Conservation (phyloP, 1,140 invertebrate species). For the Drosophila jambulina region DNA sequence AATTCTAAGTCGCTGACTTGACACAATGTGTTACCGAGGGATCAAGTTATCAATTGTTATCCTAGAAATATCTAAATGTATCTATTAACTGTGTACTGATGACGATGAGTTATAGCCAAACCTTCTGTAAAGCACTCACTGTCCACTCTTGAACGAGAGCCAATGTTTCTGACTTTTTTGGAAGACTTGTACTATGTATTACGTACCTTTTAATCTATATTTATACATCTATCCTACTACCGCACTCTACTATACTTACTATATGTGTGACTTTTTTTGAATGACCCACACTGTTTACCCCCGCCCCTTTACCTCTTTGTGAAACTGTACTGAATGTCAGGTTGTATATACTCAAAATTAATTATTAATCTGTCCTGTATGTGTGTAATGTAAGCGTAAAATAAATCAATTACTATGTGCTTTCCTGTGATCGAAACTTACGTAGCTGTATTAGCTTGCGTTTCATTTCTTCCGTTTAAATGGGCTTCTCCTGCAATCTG, state of each 20-base stretch:
- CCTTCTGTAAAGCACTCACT: conserved; percentile 48
- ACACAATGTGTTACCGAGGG: conserved; percentile 50
- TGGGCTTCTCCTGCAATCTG: conserved; percentile 30
- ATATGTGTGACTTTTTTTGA: conserved; percentile 26
- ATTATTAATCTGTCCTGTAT: conserved; percentile 42
- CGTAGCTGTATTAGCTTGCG: conserved; percentile 44
- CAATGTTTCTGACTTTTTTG: conserved; percentile 36
- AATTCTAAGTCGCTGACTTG: conserved; percentile 65
- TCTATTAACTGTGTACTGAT: conserved; percentile 38
- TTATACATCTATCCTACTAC: conserved; percentile 27
- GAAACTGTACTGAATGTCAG: conserved; percentile 60
- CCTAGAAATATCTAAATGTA: conserved; percentile 48
- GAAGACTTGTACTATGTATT: conserved; percentile 29
- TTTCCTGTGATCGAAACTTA: conserved; percentile 73
- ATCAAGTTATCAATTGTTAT: conserved; percentile 59
- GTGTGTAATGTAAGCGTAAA: conserved; percentile 57
- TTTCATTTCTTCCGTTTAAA: conserved; percentile 43
- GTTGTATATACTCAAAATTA: conserved; percentile 43
- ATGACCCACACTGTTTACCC: conserved; percentile 19
- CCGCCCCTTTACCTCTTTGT: conserved; percentile 34
- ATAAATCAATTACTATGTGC: conserved; percentile 73
- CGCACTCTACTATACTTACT: conserved; percentile 25
- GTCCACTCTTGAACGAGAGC: conserved; percentile 41
- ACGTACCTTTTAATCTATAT: conserved; percentile 35
- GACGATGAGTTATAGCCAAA: conserved; percentile 9